A percentile compares a stretch with the other conserved stretches of the same genome.
These are phyloP conservation scores for Xanthostigma xanthostigma DNA, from an alignment of 2,888 invertebrate species.

Conservation along the genomic window DNA sequence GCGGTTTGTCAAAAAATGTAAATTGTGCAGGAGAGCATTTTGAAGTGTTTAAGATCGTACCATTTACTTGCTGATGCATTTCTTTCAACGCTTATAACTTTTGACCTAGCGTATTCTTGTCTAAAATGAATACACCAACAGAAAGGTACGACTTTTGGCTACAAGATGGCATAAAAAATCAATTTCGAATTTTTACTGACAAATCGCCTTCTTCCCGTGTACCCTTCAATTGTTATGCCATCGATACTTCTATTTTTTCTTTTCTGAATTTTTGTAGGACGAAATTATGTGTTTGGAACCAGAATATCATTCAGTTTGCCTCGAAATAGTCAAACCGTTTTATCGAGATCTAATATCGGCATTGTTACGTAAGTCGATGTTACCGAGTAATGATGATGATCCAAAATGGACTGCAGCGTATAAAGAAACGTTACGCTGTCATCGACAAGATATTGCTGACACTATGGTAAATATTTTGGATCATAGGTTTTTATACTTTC, in stretches of 20 bases:
- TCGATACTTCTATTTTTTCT: background rate
- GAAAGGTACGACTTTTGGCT: too few relatives aligned
- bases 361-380: slow-evolving; percentile 64
- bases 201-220: too few relatives aligned
- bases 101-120: too few relatives aligned
- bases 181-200: too few relatives aligned
- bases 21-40: too few relatives aligned
- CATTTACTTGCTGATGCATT: too few relatives aligned
- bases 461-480: slow-evolving; percentile 44
- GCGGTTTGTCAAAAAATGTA: too few relatives aligned
- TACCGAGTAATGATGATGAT: slow-evolving; percentile 39
- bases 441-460: slow-evolving; percentile 74
- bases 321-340: slow-evolving; percentile 53
- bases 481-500: background rate
- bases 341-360: slow-evolving; percentile 65
- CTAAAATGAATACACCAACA: too few relatives aligned
- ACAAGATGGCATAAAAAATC: too few relatives aligned
- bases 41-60: too few relatives aligned
- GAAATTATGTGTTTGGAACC: slow-evolving; percentile 39
- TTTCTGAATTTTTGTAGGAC: slow-evolving; percentile 31
- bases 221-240: background rate
- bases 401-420: slow-evolving; percentile 60
- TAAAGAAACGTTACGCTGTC: slow-evolving; percentile 72
- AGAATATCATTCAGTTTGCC: slow-evolving; percentile 29
- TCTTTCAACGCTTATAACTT: too few relatives aligned